Base-by-base conservation (phyloP, 2,797 vertebrate genomes). In the Hapalemur alaotrensis region DNA sequence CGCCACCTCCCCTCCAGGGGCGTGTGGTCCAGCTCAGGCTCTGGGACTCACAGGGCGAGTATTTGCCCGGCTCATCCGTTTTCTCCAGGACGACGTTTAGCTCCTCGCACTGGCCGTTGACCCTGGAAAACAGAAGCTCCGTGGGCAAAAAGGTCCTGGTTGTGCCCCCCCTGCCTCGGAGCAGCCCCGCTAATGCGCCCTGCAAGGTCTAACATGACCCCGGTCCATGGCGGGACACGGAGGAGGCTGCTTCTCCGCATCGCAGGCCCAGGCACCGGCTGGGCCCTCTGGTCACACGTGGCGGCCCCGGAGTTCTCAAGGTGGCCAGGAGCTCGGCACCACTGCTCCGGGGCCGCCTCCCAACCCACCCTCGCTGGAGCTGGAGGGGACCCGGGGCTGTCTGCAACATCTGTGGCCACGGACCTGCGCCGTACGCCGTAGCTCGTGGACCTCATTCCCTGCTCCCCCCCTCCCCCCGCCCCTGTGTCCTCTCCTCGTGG, bases 101-200 rank as follows among this genome's bases (percentile, higher is more conserved):
- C 41, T 96, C 25, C 3, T 1, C 28, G 65, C 97, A 97, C 10
- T 10, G 89, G 22, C 89, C 89, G 0, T 14, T 12, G 1, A 23
- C 0, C 92, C 95, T 97, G 70, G 59, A 69, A 86, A 52, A 48
- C 41, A 89, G 80, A 86, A 30, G 20, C 35, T 54, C 1, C 0
- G 3, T 32, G 25, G 38, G 43, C 4, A 50, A 65, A 2, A 35
- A 0, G 1, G 2, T 5, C 41, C 30, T 3, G 12, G 35, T 4
- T 61, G n/a, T 0, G 1, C 3, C 8, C 6, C 1, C 0, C 10
- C 11, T 2, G 0, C n/a, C 59, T 78, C 17, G 5, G 17, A 4
- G 38, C n/a, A 28, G 18, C 57, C 25, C 7, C 5, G 0, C 6
- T 2, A 3, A 4, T 7, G 2, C 1, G 28, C 41, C 22, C 57